A percentile compares a stretch with the other conserved stretches of the same genome.
Conservation (phyloP, 2,797 vertebrate species). For the Acomys russatus region DNA sequence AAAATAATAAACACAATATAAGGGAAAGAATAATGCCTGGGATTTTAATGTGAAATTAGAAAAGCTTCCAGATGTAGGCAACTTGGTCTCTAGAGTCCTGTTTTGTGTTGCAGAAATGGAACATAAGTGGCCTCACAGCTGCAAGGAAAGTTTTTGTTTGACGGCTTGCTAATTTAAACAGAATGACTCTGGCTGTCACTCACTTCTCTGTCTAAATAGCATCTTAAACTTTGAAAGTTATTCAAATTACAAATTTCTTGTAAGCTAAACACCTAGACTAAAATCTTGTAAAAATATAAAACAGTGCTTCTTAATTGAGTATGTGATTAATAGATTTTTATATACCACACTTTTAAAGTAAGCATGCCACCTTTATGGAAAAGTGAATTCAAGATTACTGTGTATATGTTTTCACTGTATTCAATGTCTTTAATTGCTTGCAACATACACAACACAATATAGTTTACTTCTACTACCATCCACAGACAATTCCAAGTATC, state of each 20-base stretch:
- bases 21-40: background rate
- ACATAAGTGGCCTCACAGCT: constrained; percentile 15
- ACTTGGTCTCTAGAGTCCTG: background rate
- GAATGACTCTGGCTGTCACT: constrained; percentile 46
- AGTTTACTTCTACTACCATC: background rate
- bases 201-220: background rate
- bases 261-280: background rate
- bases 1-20: constrained; percentile 20
- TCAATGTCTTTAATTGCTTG: constrained; percentile 5
- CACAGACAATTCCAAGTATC: background rate
- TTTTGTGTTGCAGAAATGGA: background rate
- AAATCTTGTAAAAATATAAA: constrained; percentile 4
- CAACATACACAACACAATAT: background rate
- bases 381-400: constrained; percentile 1
- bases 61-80: background rate
- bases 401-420: background rate
- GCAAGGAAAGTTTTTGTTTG: constrained; percentile 27
- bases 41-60: constrained; percentile 40
- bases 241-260: constrained; percentile 26
- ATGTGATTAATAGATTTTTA: background rate
- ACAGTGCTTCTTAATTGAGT: background rate
- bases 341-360: background rate
- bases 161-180: constrained; percentile 53
- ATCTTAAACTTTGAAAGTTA: background rate
- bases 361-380: background rate